Percentiles rank a stretch among this genome's conserved stretches.
Conservation (phyloP, 2,113 vertebrate species). For the Probosciger aterrimus region DNA sequence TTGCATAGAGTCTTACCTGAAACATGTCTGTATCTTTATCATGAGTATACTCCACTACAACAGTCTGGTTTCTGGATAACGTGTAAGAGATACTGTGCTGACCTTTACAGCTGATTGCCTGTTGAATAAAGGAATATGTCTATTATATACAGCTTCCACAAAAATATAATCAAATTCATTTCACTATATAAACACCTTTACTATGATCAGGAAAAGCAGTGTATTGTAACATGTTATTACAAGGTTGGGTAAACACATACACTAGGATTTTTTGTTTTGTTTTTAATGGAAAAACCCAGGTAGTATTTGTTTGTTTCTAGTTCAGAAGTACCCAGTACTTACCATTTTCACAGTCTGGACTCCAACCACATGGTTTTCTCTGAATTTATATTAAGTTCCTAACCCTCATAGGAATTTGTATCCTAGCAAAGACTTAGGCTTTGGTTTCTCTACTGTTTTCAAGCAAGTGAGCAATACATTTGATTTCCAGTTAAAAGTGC, state of each 20-base stretch:
- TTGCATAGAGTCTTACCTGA: constrained; percentile 80
- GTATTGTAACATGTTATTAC: background rate
- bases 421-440: background rate
- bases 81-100: constrained; percentile 98
- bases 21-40: constrained; percentile 99
- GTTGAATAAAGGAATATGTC: constrained; percentile 34
- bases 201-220: background rate
- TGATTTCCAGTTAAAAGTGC: background rate
- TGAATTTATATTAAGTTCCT: background rate
- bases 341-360: background rate
- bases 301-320: background rate
- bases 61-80: constrained; percentile 93
- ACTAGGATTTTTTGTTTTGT: background rate
- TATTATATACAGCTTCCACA: background rate
- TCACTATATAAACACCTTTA: background rate
- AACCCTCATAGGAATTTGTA: background rate
- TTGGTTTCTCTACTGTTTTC: background rate
- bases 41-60: constrained; percentile 95
- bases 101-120: constrained; percentile 94
- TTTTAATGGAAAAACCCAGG: background rate
- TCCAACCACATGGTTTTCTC: background rate
- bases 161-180: background rate
- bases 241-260: background rate
- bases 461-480: background rate
- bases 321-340: background rate